Evolutionary conservation across 2,888 invertebrate genomes (phyloP), one percentile per base, ranked within the genome.

Genomic region (Fabriciana adippe): DNA sequence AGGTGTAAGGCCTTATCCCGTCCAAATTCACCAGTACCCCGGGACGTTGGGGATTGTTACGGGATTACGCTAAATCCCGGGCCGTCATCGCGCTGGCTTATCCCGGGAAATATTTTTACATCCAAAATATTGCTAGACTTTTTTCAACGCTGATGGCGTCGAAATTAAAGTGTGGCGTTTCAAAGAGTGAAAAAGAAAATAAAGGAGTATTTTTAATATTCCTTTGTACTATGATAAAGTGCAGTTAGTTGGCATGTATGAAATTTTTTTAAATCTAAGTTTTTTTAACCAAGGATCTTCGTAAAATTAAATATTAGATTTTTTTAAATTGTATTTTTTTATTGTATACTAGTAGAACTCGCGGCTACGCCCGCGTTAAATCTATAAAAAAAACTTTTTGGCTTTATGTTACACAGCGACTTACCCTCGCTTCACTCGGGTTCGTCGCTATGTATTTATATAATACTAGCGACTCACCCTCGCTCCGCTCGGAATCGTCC

Each of bases 11-110:
- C 69, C 64, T 75, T 73, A 74, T 75, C 73, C 76, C 72, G 75
- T 72, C 76, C 69, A 74, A 75, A 76, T 77, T 76, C 76, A 74
- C 67, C 75, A 69, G 74, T 72, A 70, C 66, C 70, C 70, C 69
- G 69, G 71, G 66, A 72, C 72, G 70, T 67, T 60, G 60, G 66
- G 76, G 76, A 73, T 74, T 72, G 68, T 57, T 53, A 57, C 69
- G 67, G 75, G 75, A 76, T 76, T 76, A 75, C 69, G 69, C 54
- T 66, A 71, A 73, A 75, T 72, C 76, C 75, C 68, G 70, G 71
- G 66, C 70, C 84, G 87, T 86, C 87, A 85, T 83, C 83, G 81
- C 79, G 72, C 76, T 82, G 79, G 84, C 84, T 86, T 86, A 86
- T 82, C 80, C 81, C 64, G 74, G 75, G 77, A 81, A 78, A 83